Conservation (phyloP, 2,888 invertebrate genomes). For the Agrotis ipsilon region DNA sequence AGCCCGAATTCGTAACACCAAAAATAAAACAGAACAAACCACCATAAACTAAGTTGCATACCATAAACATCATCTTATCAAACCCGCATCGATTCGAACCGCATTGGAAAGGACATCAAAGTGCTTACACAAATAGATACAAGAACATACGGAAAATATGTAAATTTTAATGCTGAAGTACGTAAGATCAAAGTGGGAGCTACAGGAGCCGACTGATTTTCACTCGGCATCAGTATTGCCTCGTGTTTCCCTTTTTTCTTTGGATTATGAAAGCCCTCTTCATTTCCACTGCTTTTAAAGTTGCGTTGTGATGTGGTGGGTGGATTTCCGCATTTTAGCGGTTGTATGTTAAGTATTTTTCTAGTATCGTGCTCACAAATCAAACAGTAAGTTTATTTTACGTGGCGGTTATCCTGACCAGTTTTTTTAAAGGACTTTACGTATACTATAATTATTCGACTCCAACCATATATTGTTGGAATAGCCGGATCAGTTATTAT, state of each 20-base stretch:
- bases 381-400: background rate
- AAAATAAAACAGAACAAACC: conserved; percentile 55
- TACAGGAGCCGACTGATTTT: conserved; percentile 74
- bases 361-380: background rate
- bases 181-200: conserved; percentile 83
- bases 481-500: background rate
- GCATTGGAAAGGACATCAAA: conserved; percentile 86
- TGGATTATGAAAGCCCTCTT: conserved; percentile 64
- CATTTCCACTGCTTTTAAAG: conserved; percentile 71
- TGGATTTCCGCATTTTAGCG: background rate
- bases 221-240: conserved; percentile 67
- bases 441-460: background rate
- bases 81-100: conserved; percentile 75
- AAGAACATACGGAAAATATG: conserved; percentile 80
- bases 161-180: conserved; percentile 86
- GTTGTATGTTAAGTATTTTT: background rate
- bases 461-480: too few species aligned
- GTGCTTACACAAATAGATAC: conserved; percentile 82
- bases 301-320: conserved; percentile 64
- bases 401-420: too few species aligned
- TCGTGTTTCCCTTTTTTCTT: conserved; percentile 70
- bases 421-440: too few species aligned
- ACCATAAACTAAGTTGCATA: conserved; percentile 61
- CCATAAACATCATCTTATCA: conserved; percentile 65
- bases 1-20: background rate